Conservation (phyloP, 2,888 invertebrate genomes). For the Aspidiotus destructor region DNA sequence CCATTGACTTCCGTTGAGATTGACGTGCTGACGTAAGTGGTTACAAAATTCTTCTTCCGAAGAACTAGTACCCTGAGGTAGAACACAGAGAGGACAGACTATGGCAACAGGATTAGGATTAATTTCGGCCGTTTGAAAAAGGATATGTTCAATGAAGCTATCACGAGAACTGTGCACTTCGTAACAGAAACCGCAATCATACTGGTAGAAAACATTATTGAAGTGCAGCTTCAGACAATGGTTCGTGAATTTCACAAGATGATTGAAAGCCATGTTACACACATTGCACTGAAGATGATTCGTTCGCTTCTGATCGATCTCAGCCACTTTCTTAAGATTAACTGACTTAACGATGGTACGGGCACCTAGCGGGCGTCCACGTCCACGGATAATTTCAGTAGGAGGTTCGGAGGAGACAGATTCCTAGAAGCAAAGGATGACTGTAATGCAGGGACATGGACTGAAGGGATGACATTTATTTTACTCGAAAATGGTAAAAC, state of each 20-base stretch:
- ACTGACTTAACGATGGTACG: conserved; percentile 23
- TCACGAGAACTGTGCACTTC: conserved; percentile 22
- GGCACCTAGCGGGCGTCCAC: conserved; percentile 25
- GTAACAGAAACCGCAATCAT: conserved; percentile 26
- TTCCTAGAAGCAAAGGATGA: too few relatives aligned
- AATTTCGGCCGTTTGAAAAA: conserved; percentile 10
- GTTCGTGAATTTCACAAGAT: conserved; percentile 19
- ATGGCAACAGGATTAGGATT: conserved; percentile 10
- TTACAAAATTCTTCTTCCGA: conserved; percentile 18
- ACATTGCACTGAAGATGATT: conserved; percentile 24
- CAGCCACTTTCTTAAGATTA: conserved; percentile 21
- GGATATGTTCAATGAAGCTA: conserved; percentile 15
- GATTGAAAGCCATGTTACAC: conserved; percentile 18
- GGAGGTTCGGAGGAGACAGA: not conserved
- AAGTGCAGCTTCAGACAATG: conserved; percentile 21
- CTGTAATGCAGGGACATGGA: too few relatives aligned
- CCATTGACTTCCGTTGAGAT: conserved; percentile 1
- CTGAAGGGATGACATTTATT: too few relatives aligned
- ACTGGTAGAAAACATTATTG: conserved; percentile 21
- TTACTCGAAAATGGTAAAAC: too few relatives aligned
- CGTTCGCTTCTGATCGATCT: conserved; percentile 19
- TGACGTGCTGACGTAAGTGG: conserved; percentile 19
- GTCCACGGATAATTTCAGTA: conserved; percentile 19
- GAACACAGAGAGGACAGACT: conserved; percentile 23
- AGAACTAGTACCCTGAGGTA: conserved; percentile 18